Evolutionary conservation across 1,140 invertebrate genomes (phyloP), one percentile per base, ranked within the genome.

Genomic region (Sesamia nonagrioides): DNA sequence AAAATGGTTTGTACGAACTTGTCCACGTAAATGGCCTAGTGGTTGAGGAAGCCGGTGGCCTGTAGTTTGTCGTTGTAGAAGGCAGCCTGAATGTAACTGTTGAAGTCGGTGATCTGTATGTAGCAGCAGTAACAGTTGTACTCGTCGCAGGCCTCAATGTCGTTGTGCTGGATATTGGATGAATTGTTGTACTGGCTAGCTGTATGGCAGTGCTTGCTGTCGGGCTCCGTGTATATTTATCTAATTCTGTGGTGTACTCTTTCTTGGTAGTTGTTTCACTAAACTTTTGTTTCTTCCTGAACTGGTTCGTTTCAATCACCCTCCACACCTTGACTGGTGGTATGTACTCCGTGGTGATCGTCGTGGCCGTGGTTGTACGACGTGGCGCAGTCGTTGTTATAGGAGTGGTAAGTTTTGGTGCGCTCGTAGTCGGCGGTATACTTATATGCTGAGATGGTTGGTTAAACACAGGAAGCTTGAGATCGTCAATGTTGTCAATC

Each of bases 271-370:
- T 66, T 15, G 68, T 77, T 8, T 58, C 54, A 63, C 76, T 68
- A n/a, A 69, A 40, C 9, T 27, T 35, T 68, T 76, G 61, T 81
- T 88, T 81, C 63, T 86, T 79, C 75, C 91, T 85, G 63, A 92
- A 92, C 58, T 91, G 89, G 79, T 93, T 92, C 1, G 88, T 87
- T 80, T 93, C 92, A 54, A 92, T 90, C 76, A 58, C 87, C 77
- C 86, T 83, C 48, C 89, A 89, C 8, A 88, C 88, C 58, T 87
- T 89, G 17, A 92, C 84, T 13, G 84, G 85, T 7, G 82, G 83
- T 40, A 89, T 71, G 37, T 81, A 84, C 54, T 84, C 77, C 56
- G 86, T 82, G 18, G 86, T 79, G 45, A 15, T 15, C 2, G 45
- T 50, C 13, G 45, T 50, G 45, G 45, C 45, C 0, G 45, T 50